Evolutionary conservation across 2,113 vertebrate genomes (phyloP), one percentile per base, ranked within the genome.

Genomic region (Grantiella picta): DNA sequence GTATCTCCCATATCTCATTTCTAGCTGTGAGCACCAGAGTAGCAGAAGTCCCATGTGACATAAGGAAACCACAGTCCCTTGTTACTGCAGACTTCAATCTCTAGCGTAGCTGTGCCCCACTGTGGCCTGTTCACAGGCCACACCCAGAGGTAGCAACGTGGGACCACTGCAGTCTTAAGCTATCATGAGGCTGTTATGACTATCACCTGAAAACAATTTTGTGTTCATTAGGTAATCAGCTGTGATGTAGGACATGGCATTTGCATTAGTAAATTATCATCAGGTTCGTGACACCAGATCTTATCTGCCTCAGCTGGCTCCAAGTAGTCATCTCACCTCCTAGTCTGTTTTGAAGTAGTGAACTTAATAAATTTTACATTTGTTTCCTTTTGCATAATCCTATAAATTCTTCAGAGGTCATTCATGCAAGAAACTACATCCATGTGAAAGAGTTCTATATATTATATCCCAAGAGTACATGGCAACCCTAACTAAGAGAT

Each of bases 181-280:
- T 65, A 42, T 59, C 69, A 68, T 71, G n/a, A 90, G 44, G 25
- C 25, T 90, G 40, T 86, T 83, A 90, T 33, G 57, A 31, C 88
- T 71, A 64, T 82, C 76, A 93, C 77, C 76, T 84, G 93, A 82
- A 94, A 92, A 86, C 36, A 93, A 86, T 89, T 71, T 89, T 79
- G 76, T 96, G 36, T 75, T 92, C 80, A 90, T 93, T 84, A 92
- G 69, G 80, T 61, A 71, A 75, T 81, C 72, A 93, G 45, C 47
- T 86, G 57, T 40, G 80, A 94, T 94, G 80, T 57, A 86, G 23
- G 36, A 86, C 72, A 79, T 31, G 40, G 76, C 53, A 86, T 86
- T 90, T 90, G 21, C 60, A 73, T 60, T 57, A 45, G 60, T 57
- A 78, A 93, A 95, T 89, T 94, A 86, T 57, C 88, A 76, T 53